These are phyloP conservation scores for Ischnus inquisitorius DNA, from an alignment of 2,888 invertebrate genomes.

Conservation along the genomic window DNA sequence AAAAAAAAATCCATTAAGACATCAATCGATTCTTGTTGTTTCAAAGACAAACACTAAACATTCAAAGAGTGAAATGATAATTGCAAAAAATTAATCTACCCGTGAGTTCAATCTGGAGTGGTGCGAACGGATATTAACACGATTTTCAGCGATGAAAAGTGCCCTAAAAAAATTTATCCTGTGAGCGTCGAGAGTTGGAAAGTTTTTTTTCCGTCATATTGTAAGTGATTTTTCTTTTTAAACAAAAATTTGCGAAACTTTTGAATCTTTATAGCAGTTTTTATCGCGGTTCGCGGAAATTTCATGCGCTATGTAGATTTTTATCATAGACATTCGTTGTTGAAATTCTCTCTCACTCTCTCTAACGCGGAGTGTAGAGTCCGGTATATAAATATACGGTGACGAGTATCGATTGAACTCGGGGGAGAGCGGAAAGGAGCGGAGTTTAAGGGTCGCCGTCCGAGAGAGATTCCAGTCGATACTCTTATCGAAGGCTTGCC, in stretches of 20 bases:
- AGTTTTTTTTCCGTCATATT: neutral
- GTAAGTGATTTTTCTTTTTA: neutral
- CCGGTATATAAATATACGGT: slow-evolving; percentile 75
- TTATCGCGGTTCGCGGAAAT: neutral
- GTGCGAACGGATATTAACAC: neutral
- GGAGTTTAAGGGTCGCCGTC: slow-evolving; percentile 74
- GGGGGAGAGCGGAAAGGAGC: slow-evolving; percentile 63
- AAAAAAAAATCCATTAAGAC: neutral
- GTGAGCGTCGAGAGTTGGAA: slow-evolving; percentile 15
- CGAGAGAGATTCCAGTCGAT: slow-evolving; percentile 75
- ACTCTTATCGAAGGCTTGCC: slow-evolving; percentile 69
- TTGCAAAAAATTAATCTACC: neutral
- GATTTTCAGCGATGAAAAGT: slow-evolving; percentile 24
- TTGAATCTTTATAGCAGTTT: neutral
- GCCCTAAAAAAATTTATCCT: slow-evolving; percentile 10
- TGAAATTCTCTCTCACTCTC: neutral
- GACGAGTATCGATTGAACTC: slow-evolving; percentile 75
- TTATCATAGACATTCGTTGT: slow-evolving; percentile 10
- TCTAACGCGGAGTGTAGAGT: neutral
- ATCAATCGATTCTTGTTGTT: neutral
- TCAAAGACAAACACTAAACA: neutral
- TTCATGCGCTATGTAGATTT: neutral
- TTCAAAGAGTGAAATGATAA: slow-evolving; percentile 8
- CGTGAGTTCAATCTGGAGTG: slow-evolving; percentile 17
- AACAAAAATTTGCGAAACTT: neutral